Base-by-base conservation (phyloP, 2,888 invertebrate species). In the Saturnia pavonia region DNA sequence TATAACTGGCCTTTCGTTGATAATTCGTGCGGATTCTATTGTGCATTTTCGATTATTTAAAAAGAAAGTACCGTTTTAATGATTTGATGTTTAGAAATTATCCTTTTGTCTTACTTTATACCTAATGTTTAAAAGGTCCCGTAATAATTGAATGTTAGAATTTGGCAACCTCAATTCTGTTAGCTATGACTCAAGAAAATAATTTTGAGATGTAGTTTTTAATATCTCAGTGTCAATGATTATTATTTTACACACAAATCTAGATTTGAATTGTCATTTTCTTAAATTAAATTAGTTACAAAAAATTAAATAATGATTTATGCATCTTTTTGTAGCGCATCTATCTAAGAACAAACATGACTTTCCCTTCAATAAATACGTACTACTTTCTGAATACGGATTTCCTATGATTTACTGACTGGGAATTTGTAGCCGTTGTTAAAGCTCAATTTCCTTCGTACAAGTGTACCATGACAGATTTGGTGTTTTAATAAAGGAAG, bases 361-460 rank as follows among this genome's bases (percentile, higher is more conserved):
- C 78, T 80, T 80, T 85, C 85, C 80, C 81, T 81, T 83, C 81
- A 77, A 82, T 85, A 85, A 84, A 84, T 81, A 82, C 76, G 77
- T 76, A 80, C 82, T 80, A 83, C 72, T 69, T 74, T 77, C 74
- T 73, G 73, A 78, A 77, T 77, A 73, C 73, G 72, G 69, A 73
- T 74, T 72, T 73, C 74, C 57, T 76, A 75, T 81, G 75, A 79
- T 78, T 77, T 78, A 77, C 72, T 72, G 72, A 73, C 69, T 78
- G 75, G 70, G 75, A 78, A 72, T 66, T n/a, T 67, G 67, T 63
- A 66, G 71, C 40, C 16, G 60, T 2, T 45, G 63, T 16, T 69
- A 27, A 69, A 45, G 43, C 25, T 54, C 66, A 40, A 57, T 51
- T 74, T 74, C 42, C 48, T 69, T 45, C 40, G 43, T 67, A 45